These are phyloP conservation scores for Xylota sylvarum DNA, from an alignment of 2,888 invertebrate species.

Conservation along the genomic window DNA sequence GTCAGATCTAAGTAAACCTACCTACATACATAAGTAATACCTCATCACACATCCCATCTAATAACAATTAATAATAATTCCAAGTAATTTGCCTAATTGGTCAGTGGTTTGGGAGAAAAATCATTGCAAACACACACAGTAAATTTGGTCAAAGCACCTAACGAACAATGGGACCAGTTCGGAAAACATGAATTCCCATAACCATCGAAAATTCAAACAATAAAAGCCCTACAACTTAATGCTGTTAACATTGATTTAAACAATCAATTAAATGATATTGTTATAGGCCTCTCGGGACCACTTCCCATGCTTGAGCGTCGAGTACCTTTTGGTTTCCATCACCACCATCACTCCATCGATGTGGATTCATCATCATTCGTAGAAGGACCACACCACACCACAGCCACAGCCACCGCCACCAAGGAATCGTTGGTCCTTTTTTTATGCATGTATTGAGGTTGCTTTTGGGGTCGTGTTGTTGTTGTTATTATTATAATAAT, in stretches of 20 bases:
- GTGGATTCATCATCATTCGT: slow-evolving; percentile 53
- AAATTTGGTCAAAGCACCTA: slow-evolving; percentile 34
- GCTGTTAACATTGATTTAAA: slow-evolving; percentile 75
- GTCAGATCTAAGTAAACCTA: too few relatives aligned
- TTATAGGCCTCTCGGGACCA: slow-evolving; percentile 63
- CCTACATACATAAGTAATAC: neutral
- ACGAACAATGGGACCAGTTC: slow-evolving; percentile 31
- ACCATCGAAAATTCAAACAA: slow-evolving; percentile 58
- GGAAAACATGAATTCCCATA: slow-evolving; percentile 62
- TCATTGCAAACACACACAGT: slow-evolving; percentile 2
- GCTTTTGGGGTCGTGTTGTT: slow-evolving; percentile 21
- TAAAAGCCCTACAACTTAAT: slow-evolving; percentile 68
- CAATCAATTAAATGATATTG: slow-evolving; percentile 75
- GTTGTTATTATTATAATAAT: slow-evolving; percentile 57
- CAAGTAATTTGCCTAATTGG: slow-evolving; percentile 67
- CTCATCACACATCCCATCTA: neutral
- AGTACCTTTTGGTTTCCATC: slow-evolving; percentile 27
- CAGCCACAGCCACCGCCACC: slow-evolving; percentile 27
- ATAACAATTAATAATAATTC: slow-evolving; percentile 34
- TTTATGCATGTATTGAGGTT: slow-evolving; percentile 5
- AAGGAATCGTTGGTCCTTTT: slow-evolving; percentile 7
- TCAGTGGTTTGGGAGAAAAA: slow-evolving; percentile 22
- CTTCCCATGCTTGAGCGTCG: neutral
- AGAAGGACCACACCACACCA: slow-evolving; percentile 38
- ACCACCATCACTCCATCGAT: slow-evolving; percentile 21